Evolutionary conservation across 64 coral and sea anemone species (phyloP), one percentile per base, ranked within the genome.

Genomic region (Actinia equina): DNA sequence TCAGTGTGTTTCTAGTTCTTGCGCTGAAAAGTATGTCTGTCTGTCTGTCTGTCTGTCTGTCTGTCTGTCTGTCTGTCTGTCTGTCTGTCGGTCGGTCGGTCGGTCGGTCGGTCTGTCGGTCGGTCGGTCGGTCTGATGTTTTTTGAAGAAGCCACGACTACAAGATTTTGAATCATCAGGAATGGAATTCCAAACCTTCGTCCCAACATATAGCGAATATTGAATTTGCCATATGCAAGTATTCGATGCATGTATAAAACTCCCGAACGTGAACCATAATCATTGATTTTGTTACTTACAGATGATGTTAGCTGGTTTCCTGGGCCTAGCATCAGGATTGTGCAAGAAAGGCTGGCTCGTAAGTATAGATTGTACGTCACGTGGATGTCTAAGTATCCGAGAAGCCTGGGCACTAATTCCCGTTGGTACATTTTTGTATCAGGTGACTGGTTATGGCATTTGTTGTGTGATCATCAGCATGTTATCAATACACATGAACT

Each of bases 291-390:
- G 43, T 77, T 80, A 8, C 4, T 77, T 80, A 6, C 4, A 91
- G 89, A 91, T 86, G 71, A 44, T 91, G 14, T 22, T 74, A n/a
- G 71, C 89, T 14, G 89, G 89, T 16, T 74, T 91, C 17, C 10
- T 83, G 0, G 89, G 89, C 18, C 53, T 91, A 51, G 37, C 76
- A 1, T 82, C 80, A 43, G 83, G 83, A 60, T 56, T 83, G 51
- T 41, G 37, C 37, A 85, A 83, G 56, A 91, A 86, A 86, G 51
- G 57, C 11, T 91, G 89, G 69, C 65, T 86, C 51, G 89, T 91
- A 86, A 45, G 89, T n/a, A 57, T 57, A 37, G 30, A 37, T 37
- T 37, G 30, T 37, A 37, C 30, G 30, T 37, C 30, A 37, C 30
- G 30, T 37, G 30, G 30, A 37, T 37, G 30, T 37, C 30, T 37